Base-by-base conservation (phyloP, 2,888 invertebrate genomes). In the Lycia hirtaria region DNA sequence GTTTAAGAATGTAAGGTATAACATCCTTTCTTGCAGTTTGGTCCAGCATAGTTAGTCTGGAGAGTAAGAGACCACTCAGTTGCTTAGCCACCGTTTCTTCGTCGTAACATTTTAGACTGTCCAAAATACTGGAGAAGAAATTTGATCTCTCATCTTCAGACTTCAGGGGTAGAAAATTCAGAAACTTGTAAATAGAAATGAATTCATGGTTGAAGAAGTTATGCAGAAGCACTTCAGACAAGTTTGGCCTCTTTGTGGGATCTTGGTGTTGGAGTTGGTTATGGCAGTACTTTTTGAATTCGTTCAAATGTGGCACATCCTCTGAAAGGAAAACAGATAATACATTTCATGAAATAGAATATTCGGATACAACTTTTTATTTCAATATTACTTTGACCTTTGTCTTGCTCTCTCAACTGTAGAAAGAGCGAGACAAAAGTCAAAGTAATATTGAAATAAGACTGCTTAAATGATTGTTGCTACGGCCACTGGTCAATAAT, bases 141-240 rank as follows among this genome's bases (percentile, higher is more conserved):
- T 93, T 88, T 63, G 94, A 93, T 78, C 96, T 97, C 68, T 97
- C 97, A 48, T 92, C 90, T 67, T 95, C 95, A 54, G 92, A 93
- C 81, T 98, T 97, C 30, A 98, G 78, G 0, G 98, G 96, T 49
- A 98, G 87, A 78, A 97, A 96, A 69, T 94, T 94, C 0, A 98
- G 89, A 85, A 97, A 98, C 63, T 96, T 95, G 79, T 97, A 95
- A 67, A 98, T 96, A 17, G 93, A 91, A 60, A 98, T 95, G 79
- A 98, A 97, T 73, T 97, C 96, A 76, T 97, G 97, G 71, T 95
- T 96, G 76, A 96, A 97, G 83, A 96, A 96, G 40, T 94, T 94
- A 84, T 97, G 96, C 48, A 93, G 85, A 2, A 96, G 85, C 24
- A 96, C 87, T 17, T 93, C 92, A 5, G 93, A 93, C 26, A 97